Evolutionary conservation across 2,797 vertebrate species (phyloP).

Genomic region (Coilia nasus): DNA sequence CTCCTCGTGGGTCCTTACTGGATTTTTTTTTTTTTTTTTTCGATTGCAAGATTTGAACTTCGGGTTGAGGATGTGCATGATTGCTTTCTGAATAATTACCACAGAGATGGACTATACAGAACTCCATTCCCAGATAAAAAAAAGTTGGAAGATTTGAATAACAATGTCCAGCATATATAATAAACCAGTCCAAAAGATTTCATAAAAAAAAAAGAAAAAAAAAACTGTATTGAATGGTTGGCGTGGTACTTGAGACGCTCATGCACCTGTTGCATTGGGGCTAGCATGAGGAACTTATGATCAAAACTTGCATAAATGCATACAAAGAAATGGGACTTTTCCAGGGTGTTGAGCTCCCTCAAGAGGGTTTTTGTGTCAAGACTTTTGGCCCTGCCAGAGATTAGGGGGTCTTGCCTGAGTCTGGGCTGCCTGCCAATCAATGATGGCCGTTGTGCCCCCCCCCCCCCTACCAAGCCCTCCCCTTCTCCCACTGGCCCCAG

Average conservation of each 20-base stretch:
- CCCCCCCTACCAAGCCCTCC: no score
- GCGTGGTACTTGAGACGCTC: background rate
- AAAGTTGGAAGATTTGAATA: constrained; percentile 24
- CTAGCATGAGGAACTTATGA: constrained; percentile 18
- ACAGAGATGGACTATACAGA: constrained; percentile 13
- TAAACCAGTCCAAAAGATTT: constrained; percentile 17
- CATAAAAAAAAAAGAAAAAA: background rate
- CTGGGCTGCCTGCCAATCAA: constrained; percentile 54
- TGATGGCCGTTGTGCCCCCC: background rate
- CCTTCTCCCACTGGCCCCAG: background rate
- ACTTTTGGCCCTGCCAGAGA: constrained; percentile 48
- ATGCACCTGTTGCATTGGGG: constrained; percentile 17
- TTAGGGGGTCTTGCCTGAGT: constrained; percentile 41
- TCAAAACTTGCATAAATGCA: constrained; percentile 28
- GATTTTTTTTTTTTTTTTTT: no score
- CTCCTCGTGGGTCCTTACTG: background rate
- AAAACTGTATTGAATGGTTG: constrained; percentile 22
- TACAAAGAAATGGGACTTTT: constrained; percentile 40
- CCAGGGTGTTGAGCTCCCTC: constrained; percentile 38
- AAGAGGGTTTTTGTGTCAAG: constrained; percentile 36
- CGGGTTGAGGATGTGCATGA: background rate
- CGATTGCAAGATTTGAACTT: background rate
- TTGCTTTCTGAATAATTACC: constrained; percentile 18
- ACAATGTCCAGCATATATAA: constrained; percentile 13
- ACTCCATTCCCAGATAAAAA: constrained; percentile 16